Conservation (phyloP, 2,113 vertebrate species). For the Martes martes region DNA sequence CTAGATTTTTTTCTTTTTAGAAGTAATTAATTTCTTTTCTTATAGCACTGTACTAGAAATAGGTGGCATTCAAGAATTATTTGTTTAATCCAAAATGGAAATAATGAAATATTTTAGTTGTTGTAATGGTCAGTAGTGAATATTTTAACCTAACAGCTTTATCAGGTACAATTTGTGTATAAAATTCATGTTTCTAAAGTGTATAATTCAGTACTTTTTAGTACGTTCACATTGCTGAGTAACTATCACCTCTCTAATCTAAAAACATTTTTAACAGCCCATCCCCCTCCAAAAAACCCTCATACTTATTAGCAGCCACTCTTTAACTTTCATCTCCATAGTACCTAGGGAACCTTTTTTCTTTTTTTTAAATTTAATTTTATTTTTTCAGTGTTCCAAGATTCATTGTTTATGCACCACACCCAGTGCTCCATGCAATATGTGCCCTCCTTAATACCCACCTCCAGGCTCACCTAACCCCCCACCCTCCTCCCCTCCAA, state of each 20-base stretch:
- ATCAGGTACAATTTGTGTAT: neutral
- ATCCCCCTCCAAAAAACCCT: accelerated
- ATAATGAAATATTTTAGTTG: neutral
- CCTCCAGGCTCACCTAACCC: no score
- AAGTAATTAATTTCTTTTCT: neutral
- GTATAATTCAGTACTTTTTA: neutral
- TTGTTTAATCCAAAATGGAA: neutral
- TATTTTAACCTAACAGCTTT: neutral
- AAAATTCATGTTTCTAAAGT: neutral
- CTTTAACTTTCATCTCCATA: neutral
- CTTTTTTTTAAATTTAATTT: no score
- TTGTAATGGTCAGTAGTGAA: neutral
- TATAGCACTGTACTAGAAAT: neutral
- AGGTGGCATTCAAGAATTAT: neutral
- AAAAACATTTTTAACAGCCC: neutral
- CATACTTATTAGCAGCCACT: neutral
- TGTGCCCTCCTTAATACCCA: no score
- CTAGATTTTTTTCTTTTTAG: neutral
- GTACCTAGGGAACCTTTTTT: neutral
- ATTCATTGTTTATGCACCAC: no score
- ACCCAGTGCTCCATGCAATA: no score
- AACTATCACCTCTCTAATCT: neutral
- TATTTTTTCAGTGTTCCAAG: no score
- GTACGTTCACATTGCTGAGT: neutral
- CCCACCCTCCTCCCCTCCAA: no score